phyloP scores from a whole-genome alignment of 2,113 vertebrate genomes.

The Polypterus bichir region DNA sequence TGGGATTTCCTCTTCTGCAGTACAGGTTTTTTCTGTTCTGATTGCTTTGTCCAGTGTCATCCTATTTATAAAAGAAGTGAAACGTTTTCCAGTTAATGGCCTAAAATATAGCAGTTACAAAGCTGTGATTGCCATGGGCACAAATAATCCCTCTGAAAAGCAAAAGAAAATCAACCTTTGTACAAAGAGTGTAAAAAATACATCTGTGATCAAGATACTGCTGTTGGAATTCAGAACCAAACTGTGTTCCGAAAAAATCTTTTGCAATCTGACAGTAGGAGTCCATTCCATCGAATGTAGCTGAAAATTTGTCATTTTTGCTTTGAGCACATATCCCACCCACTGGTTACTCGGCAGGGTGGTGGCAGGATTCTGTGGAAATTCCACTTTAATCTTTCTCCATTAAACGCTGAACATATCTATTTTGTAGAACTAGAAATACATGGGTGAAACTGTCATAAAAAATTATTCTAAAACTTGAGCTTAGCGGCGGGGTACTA shows the following conservation, averaged over 20 bases:
- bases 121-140: too few species aligned
- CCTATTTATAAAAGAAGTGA: too few species aligned
- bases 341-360: neutral
- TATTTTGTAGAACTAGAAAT: neutral
- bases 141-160: too few species aligned
- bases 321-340: neutral
- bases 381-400: neutral
- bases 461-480: neutral
- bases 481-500: neutral
- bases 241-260: neutral
- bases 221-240: neutral
- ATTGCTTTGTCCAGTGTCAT: too few species aligned
- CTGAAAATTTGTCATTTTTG: constrained; percentile 1
- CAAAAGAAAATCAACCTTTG: too few species aligned
- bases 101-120: too few species aligned
- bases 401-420: neutral
- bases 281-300: neutral
- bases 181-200: neutral
- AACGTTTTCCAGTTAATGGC: too few species aligned
- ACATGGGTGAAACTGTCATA: neutral
- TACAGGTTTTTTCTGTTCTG: too few species aligned
- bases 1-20: too few species aligned
- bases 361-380: neutral
- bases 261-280: neutral
- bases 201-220: neutral